Evolutionary conservation across 2,797 vertebrate genomes (phyloP).

Genomic region (Aeoliscus strigatus): DNA sequence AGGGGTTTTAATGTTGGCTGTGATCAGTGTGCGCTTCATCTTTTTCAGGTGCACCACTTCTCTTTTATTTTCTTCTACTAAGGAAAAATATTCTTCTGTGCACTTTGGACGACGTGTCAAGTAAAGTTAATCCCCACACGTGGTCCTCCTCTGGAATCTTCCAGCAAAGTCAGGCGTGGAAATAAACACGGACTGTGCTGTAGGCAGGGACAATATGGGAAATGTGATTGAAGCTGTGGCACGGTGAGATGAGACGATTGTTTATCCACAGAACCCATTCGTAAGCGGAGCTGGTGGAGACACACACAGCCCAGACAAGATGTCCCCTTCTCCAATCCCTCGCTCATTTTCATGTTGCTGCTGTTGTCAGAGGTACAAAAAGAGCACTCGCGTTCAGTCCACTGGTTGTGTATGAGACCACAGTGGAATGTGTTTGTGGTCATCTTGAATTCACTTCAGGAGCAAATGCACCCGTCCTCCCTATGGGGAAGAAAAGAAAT

Average conservation of each 20-base stretch:
- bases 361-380: conserved; percentile 53
- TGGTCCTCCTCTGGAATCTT: background rate
- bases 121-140: conserved; percentile 14
- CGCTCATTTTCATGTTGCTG: conserved; percentile 42
- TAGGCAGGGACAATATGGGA: conserved; percentile 12
- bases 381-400: conserved; percentile 44
- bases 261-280: conserved; percentile 28
- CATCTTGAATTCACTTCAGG: conserved; percentile 57
- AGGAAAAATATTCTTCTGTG: conserved; percentile 2
- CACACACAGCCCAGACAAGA: conserved; percentile 29
- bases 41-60: conserved; percentile 62
- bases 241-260: conserved; percentile 30
- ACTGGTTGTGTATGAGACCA: conserved; percentile 34
- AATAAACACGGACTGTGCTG: conserved; percentile 10
- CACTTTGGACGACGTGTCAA: conserved; percentile 12
- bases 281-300: conserved; percentile 42
- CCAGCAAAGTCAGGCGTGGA: conserved; percentile 56
- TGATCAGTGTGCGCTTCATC: conserved; percentile 73
- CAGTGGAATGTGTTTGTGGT: conserved; percentile 62
- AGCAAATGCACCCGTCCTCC: conserved; percentile 47
- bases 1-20: conserved; percentile 67
- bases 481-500: conserved; percentile 48
- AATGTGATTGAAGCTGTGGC: conserved; percentile 34
- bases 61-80: conserved; percentile 49
- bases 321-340: conserved; percentile 19